Conservation (phyloP, 2,113 vertebrate species). For the Panthera tigris region DNA sequence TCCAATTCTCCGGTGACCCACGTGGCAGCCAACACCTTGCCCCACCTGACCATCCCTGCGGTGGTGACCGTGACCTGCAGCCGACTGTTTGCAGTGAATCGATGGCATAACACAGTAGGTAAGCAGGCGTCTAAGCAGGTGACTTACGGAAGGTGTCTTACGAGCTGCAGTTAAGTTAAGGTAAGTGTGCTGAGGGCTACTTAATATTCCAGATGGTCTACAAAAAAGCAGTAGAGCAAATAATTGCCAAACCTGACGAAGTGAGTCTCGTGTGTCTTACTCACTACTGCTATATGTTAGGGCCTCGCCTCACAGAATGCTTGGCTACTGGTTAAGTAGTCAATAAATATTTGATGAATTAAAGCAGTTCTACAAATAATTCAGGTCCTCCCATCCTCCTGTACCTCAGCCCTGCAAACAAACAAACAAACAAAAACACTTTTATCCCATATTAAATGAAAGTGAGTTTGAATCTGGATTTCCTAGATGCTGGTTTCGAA, state of each 20-base stretch:
- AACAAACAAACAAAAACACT: neutral
- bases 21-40: slow-evolving; percentile 97
- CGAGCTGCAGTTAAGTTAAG: neutral
- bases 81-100: slow-evolving; percentile 96
- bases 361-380: neutral
- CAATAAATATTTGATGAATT: neutral
- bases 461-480: neutral
- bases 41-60: slow-evolving; percentile 95
- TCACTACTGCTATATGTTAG: neutral
- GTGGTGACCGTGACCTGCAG: slow-evolving; percentile 99
- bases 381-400: neutral
- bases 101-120: slow-evolving; percentile 99
- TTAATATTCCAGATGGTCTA: neutral
- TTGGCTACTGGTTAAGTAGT: too few species aligned
- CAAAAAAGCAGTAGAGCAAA: neutral
- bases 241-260: too few species aligned
- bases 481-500: neutral
- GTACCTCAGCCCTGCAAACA: too few species aligned
- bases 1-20: slow-evolving; percentile 98
- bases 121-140: slow-evolving; percentile 59
- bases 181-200: neutral
- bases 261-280: rapidly evolving
- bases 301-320: too few species aligned
- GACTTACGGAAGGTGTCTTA: neutral
- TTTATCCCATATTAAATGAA: neutral